Base-by-base conservation (phyloP, 1,140 invertebrate species). In the Nebria ingens region DNA sequence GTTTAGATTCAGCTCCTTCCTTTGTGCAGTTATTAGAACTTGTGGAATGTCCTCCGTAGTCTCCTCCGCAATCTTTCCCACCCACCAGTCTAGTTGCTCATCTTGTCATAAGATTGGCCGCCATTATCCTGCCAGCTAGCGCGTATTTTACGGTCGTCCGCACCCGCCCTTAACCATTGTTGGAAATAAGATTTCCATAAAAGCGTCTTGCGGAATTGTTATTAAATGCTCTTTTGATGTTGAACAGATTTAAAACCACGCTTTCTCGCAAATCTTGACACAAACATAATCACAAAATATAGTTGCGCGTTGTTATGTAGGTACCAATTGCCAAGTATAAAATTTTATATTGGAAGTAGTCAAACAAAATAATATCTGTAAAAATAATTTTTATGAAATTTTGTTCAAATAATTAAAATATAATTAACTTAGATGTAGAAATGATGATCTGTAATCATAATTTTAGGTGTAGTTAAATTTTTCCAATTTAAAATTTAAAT, bases 171-270 rank as follows among this genome's bases (percentile, higher is more conserved):
- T n/a, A n/a, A n/a, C 15, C 40, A 45, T 45, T 45, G 40, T 45
- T 45, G 40, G 15, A 45, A 45, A 45, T 45, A 45, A 45, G 40
- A 45, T 45, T 45, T 45, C 40, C 40, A 45, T 45, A 45, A 45
- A 45, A 45, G 40, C 40, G 40, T 45, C 15, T 45, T 45, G 40
- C 3, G 40, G 40, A 45, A 45, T 45, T 45, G 40, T 45, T 45
- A 45, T 45, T 45, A 45, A 17, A 45, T 45, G 40, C 17, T 45
- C 40, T 45, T 45, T 45, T 45, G 40, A 45, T 45, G 9, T 45
- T 17, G 15, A 45, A 9, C 40, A 45, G 40, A 45, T 45, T 45
- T 45, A 45, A n/a, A 45, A 45, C 40, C 17, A 17, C 6, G 40
- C 40, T 17, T 9, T 45, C 40, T 45, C 40, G 4, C 40, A 9